Evolutionary conservation across 2,888 invertebrate genomes (phyloP), one percentile per base, ranked within the genome.

Genomic region (Diloba caeruleocephala): DNA sequence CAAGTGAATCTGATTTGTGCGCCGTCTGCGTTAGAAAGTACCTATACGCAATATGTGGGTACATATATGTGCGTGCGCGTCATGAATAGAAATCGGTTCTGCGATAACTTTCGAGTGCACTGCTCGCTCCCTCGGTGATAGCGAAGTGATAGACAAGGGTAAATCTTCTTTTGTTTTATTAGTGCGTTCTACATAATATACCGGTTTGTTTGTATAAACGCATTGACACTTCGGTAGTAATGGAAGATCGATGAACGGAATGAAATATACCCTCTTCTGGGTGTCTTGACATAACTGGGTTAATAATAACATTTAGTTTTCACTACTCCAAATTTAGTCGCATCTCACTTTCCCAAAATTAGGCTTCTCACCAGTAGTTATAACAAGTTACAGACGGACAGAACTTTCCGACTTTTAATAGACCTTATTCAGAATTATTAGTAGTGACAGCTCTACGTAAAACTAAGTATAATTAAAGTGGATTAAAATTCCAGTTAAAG

Each of bases 51-150:
- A 70, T 61, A 72, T 72, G 75, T 72, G 69, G 52, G n/a, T n/a
- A n/a, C n/a, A n/a, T 48, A 38, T 75, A 21, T 74, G 81, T 68
- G 74, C 74, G 56, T 52, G 50, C 79, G 50, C 79, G 85, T 76
- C 82, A 83, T 88, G 90, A 90, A 90, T 90, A 90, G 91, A 90
- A 90, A 91, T 90, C 88, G 82, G 81, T 85, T 82, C 73, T 79
- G 77, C 82, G 84, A 83, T 86, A 86, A 87, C 78, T 85, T 84
- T 82, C 79, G 34, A 61, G 53, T 43, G 49, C 57, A 4, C 21
- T 21, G 21, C 52, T 50, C 59, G 66, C 67, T 71, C 74, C 73
- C 75, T 65, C 69, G 53, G 75, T 72, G 71, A 74, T 74, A 76
- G 74, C 72, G 45, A 69, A 59, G 68, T 76, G 81, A 82, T 81